Conservation (phyloP, 2,888 invertebrate species). For the Patella pellucida region DNA sequence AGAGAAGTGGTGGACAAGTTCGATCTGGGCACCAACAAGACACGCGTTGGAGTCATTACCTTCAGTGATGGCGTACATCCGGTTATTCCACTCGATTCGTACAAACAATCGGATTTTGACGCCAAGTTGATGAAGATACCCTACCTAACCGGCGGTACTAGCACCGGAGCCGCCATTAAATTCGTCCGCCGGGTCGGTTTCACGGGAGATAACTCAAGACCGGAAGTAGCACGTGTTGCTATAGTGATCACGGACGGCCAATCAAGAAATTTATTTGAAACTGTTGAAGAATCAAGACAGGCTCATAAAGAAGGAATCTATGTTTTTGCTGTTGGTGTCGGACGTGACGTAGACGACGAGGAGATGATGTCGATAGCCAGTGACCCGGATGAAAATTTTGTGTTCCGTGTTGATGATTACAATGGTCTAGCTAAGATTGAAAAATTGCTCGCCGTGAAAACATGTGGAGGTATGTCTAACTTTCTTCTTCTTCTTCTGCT, state of each 20-base stretch:
- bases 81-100: conserved; percentile 23
- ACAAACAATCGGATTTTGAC: not conserved
- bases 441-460: conserved; percentile 59
- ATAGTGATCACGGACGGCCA: conserved; percentile 40
- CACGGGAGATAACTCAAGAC: conserved; percentile 5
- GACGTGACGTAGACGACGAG: conserved; percentile 49
- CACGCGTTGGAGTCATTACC: conserved; percentile 35
- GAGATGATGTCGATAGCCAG: conserved; percentile 62
- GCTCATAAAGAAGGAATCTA: conserved; percentile 51
- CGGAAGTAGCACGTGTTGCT: conserved; percentile 28
- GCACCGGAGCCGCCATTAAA: conserved; percentile 20
- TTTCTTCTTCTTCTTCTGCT: no score
- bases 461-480: conserved; percentile 42
- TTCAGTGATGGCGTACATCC: conserved; percentile 34
- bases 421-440: conserved; percentile 58
- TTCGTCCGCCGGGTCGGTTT: conserved; percentile 13
- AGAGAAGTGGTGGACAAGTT: conserved; percentile 34
- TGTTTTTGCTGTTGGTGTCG: conserved; percentile 65
- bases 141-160: conserved; percentile 19
- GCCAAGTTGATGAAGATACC: conserved; percentile 8
- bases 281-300: conserved; percentile 24
- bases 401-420: conserved; percentile 61
- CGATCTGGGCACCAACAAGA: conserved; percentile 29
- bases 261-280: conserved; percentile 27
- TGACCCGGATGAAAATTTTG: conserved; percentile 57